Evolutionary conservation across 2,888 invertebrate genomes (phyloP), one percentile per base, ranked within the genome.

Genomic region (Temnothorax ravouxi): DNA sequence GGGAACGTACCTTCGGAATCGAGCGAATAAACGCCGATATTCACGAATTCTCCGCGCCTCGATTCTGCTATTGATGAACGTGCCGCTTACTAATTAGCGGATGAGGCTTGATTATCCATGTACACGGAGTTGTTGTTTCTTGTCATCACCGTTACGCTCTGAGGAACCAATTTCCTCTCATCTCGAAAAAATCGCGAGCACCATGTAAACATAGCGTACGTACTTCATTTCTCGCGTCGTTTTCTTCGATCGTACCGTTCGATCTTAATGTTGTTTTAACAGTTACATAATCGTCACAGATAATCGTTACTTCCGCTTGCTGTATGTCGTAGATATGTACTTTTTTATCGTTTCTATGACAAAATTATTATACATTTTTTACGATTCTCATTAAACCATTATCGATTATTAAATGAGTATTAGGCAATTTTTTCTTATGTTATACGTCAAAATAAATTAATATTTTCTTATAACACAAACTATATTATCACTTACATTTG

Each of bases 31-130:
- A 67, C n/a, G 18, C 25, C 15, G 41, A 34, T 50, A 75, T 75
- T 82, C 54, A 44, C 9, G 52, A 62, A 82, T n/a, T 59, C 66
- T 38, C 15, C 38, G 54, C 25, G 41, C 29, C 61, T 47, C 47
- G 64, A 67, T 72, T 62, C 72, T 44, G 54, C 47, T 21, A 75
- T 76, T 50, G 62, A 79, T 25, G 69, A 71, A 62, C 62, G 34
- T 25, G 25, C 50, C 61, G 76, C 52, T 41, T n/a, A 13, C 18
- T 52, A 66, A 76, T 76, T 66, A 67, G 13, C 38, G 18, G 29
- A 25, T 25, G 41, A 25, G n/a, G n/a, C 18, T 41, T 64, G 13
- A 66, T 79, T 56, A 72, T 47, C 38, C 38, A 66, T 74, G 47
- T 38, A 54, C 29, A 41, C 38, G 52, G 52, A 21, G 18, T 18